Percentiles rank a stretch among this genome's conserved stretches.
These are phyloP conservation scores for Alitta virens DNA, from an alignment of 2,888 invertebrate genomes.

Conservation along the genomic window DNA sequence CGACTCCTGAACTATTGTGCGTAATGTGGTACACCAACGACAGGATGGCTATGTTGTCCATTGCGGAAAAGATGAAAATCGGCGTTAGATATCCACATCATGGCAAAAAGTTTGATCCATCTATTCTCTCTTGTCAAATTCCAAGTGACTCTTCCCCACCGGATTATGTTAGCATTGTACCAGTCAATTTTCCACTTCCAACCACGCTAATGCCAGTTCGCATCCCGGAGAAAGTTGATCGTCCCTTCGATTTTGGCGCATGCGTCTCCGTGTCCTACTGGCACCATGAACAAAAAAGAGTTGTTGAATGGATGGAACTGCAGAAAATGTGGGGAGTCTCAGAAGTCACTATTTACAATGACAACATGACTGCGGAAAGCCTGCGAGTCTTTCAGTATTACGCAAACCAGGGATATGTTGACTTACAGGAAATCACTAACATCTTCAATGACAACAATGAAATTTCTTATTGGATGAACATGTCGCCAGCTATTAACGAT, in stretches of 20 bases:
- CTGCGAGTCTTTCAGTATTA: background rate
- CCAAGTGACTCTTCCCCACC: background rate
- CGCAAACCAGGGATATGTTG: background rate
- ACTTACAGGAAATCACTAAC: background rate
- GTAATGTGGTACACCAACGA: background rate
- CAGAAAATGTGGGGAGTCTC: background rate
- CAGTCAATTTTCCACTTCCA: background rate
- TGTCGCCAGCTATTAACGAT: slow-evolving; percentile 20
- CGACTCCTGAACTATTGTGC: background rate
- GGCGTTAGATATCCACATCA: background rate
- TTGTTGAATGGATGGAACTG: slow-evolving; percentile 1
- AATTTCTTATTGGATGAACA: background rate
- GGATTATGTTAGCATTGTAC: background rate
- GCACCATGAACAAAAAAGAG: background rate
- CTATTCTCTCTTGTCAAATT: background rate
- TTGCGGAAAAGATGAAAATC: background rate
- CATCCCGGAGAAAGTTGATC: background rate
- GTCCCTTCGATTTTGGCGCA: background rate
- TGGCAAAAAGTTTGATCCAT: background rate
- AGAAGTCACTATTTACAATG: background rate
- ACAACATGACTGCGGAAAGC: background rate
- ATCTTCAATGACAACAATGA: no score
- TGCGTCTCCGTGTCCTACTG: background rate
- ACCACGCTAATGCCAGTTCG: background rate
- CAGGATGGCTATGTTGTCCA: background rate